Evolutionary conservation across 2,888 invertebrate species (phyloP).

Genomic region (Salticus scenicus): DNA sequence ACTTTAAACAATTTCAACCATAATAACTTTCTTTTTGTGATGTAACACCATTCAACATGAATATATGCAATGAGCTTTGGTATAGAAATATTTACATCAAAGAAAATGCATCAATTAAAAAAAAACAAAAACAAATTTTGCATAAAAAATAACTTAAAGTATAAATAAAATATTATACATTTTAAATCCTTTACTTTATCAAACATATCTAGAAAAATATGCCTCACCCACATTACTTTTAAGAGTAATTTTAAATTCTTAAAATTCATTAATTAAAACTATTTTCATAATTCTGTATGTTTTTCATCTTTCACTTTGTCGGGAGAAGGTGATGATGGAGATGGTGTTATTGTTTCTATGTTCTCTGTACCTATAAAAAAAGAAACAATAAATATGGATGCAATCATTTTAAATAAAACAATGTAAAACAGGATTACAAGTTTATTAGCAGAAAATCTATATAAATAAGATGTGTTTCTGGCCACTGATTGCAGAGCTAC

Average conservation of each 20-base stretch:
- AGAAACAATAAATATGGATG: not conserved
- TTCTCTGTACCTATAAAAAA: constrained; percentile 35
- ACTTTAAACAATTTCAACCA: too few relatives aligned
- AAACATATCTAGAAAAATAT: constrained; percentile 7
- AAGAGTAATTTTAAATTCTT: constrained; percentile 36
- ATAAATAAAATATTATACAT: not conserved
- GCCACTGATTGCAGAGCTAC: too few relatives aligned
- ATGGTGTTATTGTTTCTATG: constrained; percentile 35
- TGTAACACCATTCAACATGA: not conserved
- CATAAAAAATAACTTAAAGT: not conserved
- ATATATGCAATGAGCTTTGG: not conserved
- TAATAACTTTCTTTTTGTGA: too few relatives aligned
- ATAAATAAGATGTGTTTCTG: too few relatives aligned
- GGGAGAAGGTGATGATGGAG: constrained; percentile 30
- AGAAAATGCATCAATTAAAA: not conserved
- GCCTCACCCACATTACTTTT: constrained; percentile 51
- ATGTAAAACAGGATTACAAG: too few relatives aligned
- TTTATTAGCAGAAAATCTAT: too few relatives aligned
- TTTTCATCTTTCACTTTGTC: constrained; percentile 41
- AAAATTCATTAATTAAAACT: constrained; percentile 34
- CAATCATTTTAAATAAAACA: not conserved
- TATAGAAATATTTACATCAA: not conserved
- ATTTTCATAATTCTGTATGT: constrained; percentile 66
- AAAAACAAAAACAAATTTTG: not conserved
- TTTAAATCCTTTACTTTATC: not conserved